Evolutionary conservation across 2,797 vertebrate species (phyloP).

Genomic region (Varecia variegata): DNA sequence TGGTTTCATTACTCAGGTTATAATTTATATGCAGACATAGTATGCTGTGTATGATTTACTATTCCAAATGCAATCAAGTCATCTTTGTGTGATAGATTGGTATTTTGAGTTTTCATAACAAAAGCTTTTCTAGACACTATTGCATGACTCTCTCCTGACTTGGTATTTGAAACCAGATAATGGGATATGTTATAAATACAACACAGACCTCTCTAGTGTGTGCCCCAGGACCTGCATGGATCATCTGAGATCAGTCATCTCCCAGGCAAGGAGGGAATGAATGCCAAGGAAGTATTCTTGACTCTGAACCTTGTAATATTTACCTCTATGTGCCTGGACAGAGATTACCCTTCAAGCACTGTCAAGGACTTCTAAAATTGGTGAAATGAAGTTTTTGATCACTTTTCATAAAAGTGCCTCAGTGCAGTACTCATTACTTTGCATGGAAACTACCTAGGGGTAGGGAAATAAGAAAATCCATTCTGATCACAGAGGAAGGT

Average conservation of each 20-base stretch:
- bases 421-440: slow-evolving; percentile 41
- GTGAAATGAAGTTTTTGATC: slow-evolving; percentile 62
- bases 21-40: slow-evolving; percentile 63
- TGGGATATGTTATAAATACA: slow-evolving; percentile 81
- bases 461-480: slow-evolving; percentile 46
- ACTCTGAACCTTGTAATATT: slow-evolving; percentile 64
- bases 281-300: slow-evolving; percentile 61
- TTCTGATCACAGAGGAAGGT: background rate
- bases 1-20: slow-evolving; percentile 49
- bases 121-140: slow-evolving; percentile 78
- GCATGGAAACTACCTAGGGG: slow-evolving; percentile 26
- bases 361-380: slow-evolving; percentile 72
- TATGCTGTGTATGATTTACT: slow-evolving; percentile 31
- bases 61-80: slow-evolving; percentile 73
- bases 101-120: slow-evolving; percentile 79
- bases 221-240: slow-evolving; percentile 66
- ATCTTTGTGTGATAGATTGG: slow-evolving; percentile 71
- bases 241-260: slow-evolving; percentile 74
- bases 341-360: slow-evolving; percentile 74
- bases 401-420: slow-evolving; percentile 58
- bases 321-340: slow-evolving; percentile 70
- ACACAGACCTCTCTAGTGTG: slow-evolving; percentile 75
- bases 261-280: slow-evolving; percentile 69
- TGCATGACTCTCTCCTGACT: slow-evolving; percentile 70
- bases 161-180: slow-evolving; percentile 81